Evolutionary conservation across 2,113 vertebrate genomes (phyloP).

Genomic region (Ahaetulla prasina): DNA sequence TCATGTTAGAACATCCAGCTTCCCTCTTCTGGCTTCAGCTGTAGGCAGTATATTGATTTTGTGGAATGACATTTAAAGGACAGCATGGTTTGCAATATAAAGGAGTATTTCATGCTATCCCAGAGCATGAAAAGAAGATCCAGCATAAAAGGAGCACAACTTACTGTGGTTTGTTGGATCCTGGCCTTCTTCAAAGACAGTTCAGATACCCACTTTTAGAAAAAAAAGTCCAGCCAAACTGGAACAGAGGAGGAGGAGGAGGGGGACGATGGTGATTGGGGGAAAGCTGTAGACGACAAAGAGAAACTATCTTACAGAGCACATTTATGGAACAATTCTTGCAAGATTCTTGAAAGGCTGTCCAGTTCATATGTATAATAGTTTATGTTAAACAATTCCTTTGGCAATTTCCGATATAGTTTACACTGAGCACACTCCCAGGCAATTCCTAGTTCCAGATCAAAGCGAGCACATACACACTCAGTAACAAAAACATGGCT

Average conservation of each 20-base stretch:
- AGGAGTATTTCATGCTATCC: not conserved
- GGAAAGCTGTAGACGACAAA: not conserved
- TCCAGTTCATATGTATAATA: not conserved
- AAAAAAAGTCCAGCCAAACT: not conserved
- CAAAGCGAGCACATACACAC: not conserved
- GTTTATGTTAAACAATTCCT: not conserved
- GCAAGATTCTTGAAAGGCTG: not conserved
- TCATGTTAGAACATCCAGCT: not conserved
- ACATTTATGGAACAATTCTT: not conserved
- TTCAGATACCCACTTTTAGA: not conserved
- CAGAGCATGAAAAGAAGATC: not conserved
- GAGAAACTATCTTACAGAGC: not conserved
- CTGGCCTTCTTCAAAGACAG: not conserved
- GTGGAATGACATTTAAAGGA: not conserved
- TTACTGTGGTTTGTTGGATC: not conserved
- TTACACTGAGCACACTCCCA: not conserved
- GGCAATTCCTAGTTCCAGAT: not conserved
- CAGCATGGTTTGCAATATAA: not conserved
- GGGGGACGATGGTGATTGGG: not conserved
- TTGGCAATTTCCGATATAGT: not conserved
- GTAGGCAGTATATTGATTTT: not conserved
- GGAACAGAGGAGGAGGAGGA: not conserved
- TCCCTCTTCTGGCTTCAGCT: not conserved
- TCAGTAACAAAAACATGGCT: not conserved
- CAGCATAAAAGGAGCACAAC: not conserved